Conservation (phyloP, 1,140 invertebrate genomes). For the Anoplolepis gracilipes region DNA sequence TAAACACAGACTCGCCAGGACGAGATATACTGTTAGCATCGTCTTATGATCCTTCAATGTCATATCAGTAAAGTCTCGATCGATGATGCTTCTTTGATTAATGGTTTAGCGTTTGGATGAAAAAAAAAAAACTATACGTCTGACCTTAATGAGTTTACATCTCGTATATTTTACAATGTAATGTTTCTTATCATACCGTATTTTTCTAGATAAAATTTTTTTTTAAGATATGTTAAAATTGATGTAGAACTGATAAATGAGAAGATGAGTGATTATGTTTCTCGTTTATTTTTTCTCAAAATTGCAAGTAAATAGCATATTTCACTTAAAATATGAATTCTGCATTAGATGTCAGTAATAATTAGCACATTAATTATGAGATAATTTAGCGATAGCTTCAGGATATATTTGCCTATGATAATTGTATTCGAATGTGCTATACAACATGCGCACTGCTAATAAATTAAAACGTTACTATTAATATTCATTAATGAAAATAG, state of each 20-base stretch:
- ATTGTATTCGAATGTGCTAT: not conserved
- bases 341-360: not conserved
- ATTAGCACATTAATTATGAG: not conserved
- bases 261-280: not conserved
- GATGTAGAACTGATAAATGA: not conserved
- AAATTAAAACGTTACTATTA: not conserved
- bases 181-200: not conserved
- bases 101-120: not conserved
- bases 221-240: not conserved
- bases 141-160: slow-evolving; percentile 35
- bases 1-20: slow-evolving; percentile 8
- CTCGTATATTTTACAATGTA: slow-evolving; percentile 6
- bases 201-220: not conserved
- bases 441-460: not conserved
- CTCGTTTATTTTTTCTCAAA: not conserved
- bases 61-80: not conserved
- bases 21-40: slow-evolving; percentile 4
- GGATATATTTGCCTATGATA: not conserved
- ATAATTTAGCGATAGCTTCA: not conserved
- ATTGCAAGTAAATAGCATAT: not conserved
- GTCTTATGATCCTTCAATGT: slow-evolving; percentile 9
- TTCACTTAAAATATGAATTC: not conserved
- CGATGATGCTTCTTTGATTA: slow-evolving; percentile 42
- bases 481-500: not conserved
- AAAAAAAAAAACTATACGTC: slow-evolving; percentile 7